Evolutionary conservation across 2,888 invertebrate genomes (phyloP).

Genomic region (Phaonia tiefii): DNA sequence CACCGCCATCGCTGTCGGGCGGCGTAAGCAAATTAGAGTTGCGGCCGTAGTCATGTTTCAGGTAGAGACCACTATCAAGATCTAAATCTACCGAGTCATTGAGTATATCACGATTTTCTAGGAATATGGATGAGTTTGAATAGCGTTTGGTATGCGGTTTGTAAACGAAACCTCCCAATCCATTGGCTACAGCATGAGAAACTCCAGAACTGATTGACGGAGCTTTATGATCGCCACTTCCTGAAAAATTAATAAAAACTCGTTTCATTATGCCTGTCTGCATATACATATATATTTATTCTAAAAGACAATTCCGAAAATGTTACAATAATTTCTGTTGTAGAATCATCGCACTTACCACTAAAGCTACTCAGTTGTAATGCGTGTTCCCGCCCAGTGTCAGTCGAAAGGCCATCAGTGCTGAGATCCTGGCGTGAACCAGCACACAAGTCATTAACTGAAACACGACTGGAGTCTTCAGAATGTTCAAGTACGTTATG

Average conservation of each 20-base stretch:
- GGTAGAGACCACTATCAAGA: conserved; percentile 62
- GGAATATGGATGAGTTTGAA: conserved; percentile 80
- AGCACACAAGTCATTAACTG: conserved; percentile 77
- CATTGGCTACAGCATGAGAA: conserved; percentile 78
- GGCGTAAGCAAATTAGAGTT: conserved; percentile 77
- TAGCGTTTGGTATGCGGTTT: conserved; percentile 77
- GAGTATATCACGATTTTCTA: conserved; percentile 81
- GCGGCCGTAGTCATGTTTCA: conserved; percentile 63
- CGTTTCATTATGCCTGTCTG: background rate
- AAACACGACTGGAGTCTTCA: conserved; percentile 77
- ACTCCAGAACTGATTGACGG: conserved; percentile 77
- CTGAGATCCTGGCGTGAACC: conserved; percentile 79
- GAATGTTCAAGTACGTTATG: conserved; percentile 80
- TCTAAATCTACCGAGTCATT: conserved; percentile 76
- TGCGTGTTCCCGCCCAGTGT: conserved; percentile 75
- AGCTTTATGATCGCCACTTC: conserved; percentile 77
- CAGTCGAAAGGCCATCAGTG: conserved; percentile 76
- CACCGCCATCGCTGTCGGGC: conserved; percentile 71
- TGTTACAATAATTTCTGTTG: background rate
- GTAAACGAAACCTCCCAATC: conserved; percentile 76
- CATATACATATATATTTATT: background rate
- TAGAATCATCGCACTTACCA: conserved; percentile 72
- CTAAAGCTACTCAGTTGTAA: conserved; percentile 77
- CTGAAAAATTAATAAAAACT: conserved; percentile 66
- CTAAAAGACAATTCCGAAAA: no score